Evolutionary conservation across 2,797 vertebrate species (phyloP).

Genomic region (Ibycter americanus): DNA sequence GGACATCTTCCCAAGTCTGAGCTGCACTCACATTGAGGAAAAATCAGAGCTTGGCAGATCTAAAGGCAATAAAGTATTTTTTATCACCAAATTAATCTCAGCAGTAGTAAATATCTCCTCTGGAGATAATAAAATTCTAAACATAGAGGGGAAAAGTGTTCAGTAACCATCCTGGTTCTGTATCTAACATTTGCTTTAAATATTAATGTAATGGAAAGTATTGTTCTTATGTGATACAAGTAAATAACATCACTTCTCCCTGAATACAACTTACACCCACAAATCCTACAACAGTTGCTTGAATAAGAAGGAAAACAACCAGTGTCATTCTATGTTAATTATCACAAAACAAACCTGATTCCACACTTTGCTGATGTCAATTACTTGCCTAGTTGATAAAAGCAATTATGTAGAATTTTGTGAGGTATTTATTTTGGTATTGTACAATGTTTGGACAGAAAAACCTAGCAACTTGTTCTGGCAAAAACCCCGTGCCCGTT

Average conservation of each 20-base stretch:
- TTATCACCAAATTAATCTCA: background rate
- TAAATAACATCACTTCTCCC: background rate
- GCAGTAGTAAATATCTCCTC: background rate
- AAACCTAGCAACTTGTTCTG: background rate
- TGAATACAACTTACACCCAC: background rate
- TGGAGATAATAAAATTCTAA: background rate
- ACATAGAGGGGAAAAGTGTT: background rate
- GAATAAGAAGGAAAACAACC: background rate
- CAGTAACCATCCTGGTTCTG: background rate
- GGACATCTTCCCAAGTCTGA: background rate
- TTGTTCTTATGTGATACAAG: background rate
- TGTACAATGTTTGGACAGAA: background rate
- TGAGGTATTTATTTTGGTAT: background rate
- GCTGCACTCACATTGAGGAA: background rate
- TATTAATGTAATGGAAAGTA: background rate
- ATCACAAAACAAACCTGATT: background rate
- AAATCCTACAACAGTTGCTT: background rate
- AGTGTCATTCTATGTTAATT: background rate
- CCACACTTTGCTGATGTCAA: background rate
- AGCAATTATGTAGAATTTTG: background rate
- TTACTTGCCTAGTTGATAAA: background rate
- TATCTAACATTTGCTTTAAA: background rate
- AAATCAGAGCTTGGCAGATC: background rate
- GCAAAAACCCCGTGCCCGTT: background rate
- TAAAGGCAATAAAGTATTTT: background rate